Percentiles rank a stretch among this genome's conserved stretches.
Conservation (phyloP, 2,888 invertebrate species). For the Thyatira batis region DNA sequence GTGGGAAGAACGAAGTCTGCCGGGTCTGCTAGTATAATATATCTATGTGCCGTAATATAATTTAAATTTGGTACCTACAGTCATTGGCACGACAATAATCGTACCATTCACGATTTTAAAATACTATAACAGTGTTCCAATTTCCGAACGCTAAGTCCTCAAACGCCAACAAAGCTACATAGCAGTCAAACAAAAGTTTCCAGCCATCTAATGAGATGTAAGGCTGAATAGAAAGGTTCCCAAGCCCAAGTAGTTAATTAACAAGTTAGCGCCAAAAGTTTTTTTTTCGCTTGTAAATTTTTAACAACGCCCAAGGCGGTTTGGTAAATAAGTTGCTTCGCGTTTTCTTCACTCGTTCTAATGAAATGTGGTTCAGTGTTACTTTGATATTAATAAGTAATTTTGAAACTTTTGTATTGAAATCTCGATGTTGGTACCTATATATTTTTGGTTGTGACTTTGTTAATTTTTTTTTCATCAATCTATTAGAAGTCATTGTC, state of each 20-base stretch:
- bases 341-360: not conserved
- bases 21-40: too few species aligned
- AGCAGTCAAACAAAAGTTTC: not conserved
- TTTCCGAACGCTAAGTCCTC: too few species aligned
- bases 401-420: not conserved
- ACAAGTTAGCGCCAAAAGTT: not conserved
- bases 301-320: not conserved
- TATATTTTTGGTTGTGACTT: too few species aligned
- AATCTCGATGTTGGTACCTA: too few species aligned
- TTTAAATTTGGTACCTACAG: too few species aligned
- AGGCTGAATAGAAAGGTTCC: not conserved
- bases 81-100: too few species aligned
- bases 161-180: not conserved
- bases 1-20: too few species aligned
- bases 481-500: too few species aligned
- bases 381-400: not conserved
- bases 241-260: conserved; percentile 3
- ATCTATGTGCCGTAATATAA: too few species aligned
- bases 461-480: not conserved
- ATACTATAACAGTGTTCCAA: too few species aligned
- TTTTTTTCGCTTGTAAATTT: conserved; percentile 4
- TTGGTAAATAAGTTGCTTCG: not conserved
- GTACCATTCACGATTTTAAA: too few species aligned
- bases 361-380: not conserved
- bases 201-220: not conserved